Evolutionary conservation across 2,113 vertebrate genomes (phyloP).

Genomic region (Sinocyclocheilus maitianheensis): DNA sequence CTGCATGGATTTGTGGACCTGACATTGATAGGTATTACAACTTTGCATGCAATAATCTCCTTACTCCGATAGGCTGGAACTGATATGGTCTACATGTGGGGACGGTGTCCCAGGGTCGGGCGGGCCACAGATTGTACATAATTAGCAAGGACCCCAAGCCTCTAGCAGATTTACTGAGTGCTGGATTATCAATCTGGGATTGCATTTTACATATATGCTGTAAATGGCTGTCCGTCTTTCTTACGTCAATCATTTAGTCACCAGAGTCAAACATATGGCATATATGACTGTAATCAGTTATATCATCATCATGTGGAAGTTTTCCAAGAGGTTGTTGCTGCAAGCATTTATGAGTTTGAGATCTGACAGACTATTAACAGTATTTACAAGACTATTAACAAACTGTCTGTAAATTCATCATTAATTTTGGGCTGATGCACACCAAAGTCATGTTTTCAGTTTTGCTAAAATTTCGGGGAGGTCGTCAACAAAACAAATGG

Average conservation of each 20-base stretch:
- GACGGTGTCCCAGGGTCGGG: constrained; percentile 16
- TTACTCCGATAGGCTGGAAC: constrained; percentile 64
- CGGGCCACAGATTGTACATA: constrained; percentile 32
- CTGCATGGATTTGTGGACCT: constrained; percentile 62
- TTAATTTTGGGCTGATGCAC: neutral
- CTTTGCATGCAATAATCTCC: constrained; percentile 67
- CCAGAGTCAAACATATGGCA: neutral
- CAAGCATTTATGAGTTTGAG: neutral
- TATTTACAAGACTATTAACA: neutral
- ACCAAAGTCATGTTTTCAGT: neutral
- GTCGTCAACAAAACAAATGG: neutral
- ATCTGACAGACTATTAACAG: neutral
- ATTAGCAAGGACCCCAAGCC: constrained; percentile 32
- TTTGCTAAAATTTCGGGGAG: neutral
- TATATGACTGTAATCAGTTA: neutral
- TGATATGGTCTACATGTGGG: constrained; percentile 39
- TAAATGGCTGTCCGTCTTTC: neutral
- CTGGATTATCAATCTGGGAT: constrained; percentile 35
- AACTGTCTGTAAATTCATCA: neutral
- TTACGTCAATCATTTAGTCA: neutral
- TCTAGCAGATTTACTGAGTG: constrained; percentile 18
- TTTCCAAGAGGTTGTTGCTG: neutral
- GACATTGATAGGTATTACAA: constrained; percentile 69
- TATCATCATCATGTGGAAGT: neutral
- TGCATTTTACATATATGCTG: neutral